Percentiles rank a stretch among this genome's conserved stretches.
These are phyloP conservation scores for Anagyrus pseudococci DNA, from an alignment of 2,888 invertebrate genomes.

Conservation along the genomic window DNA sequence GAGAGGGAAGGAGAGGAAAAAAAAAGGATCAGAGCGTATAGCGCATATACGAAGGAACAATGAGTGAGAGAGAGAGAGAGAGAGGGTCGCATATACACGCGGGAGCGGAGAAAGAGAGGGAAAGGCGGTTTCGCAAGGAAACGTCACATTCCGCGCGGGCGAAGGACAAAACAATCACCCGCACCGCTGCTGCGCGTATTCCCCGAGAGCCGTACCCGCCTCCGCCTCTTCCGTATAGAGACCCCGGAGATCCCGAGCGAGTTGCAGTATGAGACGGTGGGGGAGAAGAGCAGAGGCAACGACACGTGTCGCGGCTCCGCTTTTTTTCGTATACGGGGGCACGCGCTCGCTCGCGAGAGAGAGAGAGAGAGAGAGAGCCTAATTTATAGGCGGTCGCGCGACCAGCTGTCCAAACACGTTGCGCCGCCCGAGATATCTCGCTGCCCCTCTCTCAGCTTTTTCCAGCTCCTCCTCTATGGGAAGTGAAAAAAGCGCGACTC, in stretches of 20 bases:
- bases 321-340: constrained; percentile 5
- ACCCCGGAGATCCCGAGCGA: too few species aligned
- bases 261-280: too few species aligned
- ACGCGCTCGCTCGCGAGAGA: neutral
- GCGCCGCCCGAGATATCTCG: too few species aligned
- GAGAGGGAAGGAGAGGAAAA: neutral
- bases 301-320: constrained; percentile 29
- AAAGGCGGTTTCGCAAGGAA: constrained; percentile 27
- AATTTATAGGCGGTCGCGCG: constrained; percentile 34
- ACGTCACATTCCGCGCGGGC: constrained; percentile 29
- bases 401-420: constrained; percentile 30
- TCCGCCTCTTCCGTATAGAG: too few species aligned
- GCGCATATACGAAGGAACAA: too few species aligned
- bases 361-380: constrained; percentile 12
- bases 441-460: too few species aligned
- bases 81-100: neutral
- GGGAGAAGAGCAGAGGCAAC: too few species aligned
- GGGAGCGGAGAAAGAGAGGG: neutral
- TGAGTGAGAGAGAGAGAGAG: neutral
- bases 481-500: too few species aligned
- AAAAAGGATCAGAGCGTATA: neutral
- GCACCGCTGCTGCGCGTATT: neutral
- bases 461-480: too few species aligned
- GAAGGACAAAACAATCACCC: constrained; percentile 34
- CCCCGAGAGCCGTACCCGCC: too few species aligned